A percentile compares a stretch with the other conserved stretches of the same genome.
These are phyloP conservation scores for Scaptomyza flava DNA, from an alignment of 2,888 invertebrate genomes.

Conservation along the genomic window DNA sequence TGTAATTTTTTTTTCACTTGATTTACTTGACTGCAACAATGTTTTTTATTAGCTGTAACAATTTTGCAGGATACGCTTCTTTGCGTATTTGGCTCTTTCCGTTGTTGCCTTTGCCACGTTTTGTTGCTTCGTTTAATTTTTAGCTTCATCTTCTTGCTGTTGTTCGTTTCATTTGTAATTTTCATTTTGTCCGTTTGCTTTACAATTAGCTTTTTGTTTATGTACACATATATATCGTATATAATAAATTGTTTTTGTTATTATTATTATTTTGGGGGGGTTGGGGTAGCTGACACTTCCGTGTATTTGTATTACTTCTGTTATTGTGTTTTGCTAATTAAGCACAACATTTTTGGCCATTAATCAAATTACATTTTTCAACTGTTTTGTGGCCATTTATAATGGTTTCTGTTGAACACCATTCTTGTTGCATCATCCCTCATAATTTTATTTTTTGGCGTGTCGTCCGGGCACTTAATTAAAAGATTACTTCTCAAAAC, in stretches of 20 bases:
- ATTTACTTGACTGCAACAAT: conserved; percentile 66
- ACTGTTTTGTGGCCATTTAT: conserved; percentile 35
- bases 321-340: conserved; percentile 65
- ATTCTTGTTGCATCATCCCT: conserved; percentile 43
- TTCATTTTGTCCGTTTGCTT: conserved; percentile 50
- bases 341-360: conserved; percentile 73
- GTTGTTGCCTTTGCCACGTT: conserved; percentile 15
- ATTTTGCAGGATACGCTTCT: conserved; percentile 45
- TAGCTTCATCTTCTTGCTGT: neutral
- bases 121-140: conserved; percentile 8
- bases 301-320: conserved; percentile 48
- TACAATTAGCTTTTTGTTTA: conserved; percentile 61
- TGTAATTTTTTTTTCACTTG: conserved; percentile 58
- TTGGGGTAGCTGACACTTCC: conserved; percentile 2
- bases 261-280: conserved; percentile 14
- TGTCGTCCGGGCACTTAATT: conserved; percentile 64
- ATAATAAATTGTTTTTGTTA: conserved; percentile 25
- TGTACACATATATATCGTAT: neutral
- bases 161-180: conserved; percentile 55
- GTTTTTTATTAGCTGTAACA: conserved; percentile 69
- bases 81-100: conserved; percentile 20
- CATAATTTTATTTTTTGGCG: conserved; percentile 42
- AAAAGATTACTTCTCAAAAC: conserved; percentile 76
- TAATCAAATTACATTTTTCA: conserved; percentile 75
- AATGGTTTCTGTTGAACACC: conserved; percentile 13